phyloP scores from a whole-genome alignment of 2,797 vertebrate species.

The Bradypodion pumilum region DNA sequence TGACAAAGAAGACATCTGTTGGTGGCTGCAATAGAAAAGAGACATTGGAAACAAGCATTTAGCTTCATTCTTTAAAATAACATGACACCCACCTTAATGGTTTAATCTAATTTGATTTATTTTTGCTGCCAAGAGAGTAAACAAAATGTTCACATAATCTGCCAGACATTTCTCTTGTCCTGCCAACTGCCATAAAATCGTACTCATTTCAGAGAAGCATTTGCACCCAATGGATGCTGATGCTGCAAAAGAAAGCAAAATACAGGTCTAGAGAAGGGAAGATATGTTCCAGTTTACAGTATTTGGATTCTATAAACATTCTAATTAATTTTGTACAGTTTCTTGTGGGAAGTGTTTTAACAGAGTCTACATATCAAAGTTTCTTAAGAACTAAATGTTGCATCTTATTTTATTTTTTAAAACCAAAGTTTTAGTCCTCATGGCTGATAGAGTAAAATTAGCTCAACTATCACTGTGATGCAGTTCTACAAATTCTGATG shows the following conservation, averaged over 20 bases:
- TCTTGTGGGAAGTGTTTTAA: background rate
- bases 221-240: background rate
- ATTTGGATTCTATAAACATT: background rate
- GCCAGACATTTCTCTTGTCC: background rate
- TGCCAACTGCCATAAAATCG: background rate
- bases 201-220: background rate
- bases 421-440: background rate
- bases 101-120: slow-evolving; percentile 4
- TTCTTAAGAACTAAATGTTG: background rate
- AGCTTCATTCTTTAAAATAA: background rate
- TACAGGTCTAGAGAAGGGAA: background rate
- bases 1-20: background rate
- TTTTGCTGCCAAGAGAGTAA: background rate
- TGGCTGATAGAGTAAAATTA: background rate
- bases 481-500: background rate
- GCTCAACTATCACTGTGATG: background rate
- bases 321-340: background rate
- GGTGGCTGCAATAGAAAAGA: background rate
- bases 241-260: background rate
- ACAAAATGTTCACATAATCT: background rate
- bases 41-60: background rate
- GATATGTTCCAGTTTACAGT: background rate
- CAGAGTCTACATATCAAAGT: background rate
- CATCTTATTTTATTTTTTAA: background rate
- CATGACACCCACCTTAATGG: background rate